A percentile compares a stretch with the other conserved stretches of the same genome.
phyloP scores from a whole-genome alignment of 1,140 invertebrate genomes.

The Telenomus remus region DNA sequence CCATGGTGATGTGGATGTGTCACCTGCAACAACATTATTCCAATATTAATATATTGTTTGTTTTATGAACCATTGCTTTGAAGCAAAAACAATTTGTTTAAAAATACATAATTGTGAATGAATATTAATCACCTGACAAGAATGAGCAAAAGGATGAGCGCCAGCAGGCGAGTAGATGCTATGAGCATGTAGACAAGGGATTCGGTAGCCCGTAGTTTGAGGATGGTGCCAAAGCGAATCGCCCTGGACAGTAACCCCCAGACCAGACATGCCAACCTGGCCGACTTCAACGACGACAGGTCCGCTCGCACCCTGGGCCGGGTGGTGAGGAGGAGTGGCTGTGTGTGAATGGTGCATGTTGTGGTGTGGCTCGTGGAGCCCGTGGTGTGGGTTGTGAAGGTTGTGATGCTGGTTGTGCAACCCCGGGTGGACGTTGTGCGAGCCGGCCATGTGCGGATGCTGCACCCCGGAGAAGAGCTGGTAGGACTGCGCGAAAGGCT shows the following conservation, averaged over 20 bases:
- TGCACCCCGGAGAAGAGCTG: slow-evolving; percentile 66
- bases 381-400: slow-evolving; percentile 63
- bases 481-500: slow-evolving; percentile 64
- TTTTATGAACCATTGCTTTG: no score
- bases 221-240: slow-evolving; percentile 70
- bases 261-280: slow-evolving; percentile 69
- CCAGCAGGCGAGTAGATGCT: slow-evolving; percentile 67
- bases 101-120: no score
- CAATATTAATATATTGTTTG: no score
- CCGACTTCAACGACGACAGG: slow-evolving; percentile 70
- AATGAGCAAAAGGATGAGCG: slow-evolving; percentile 70
- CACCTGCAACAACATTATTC: slow-evolving; percentile 56
- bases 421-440: slow-evolving; percentile 65
- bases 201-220: slow-evolving; percentile 67
- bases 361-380: slow-evolving; percentile 62
- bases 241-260: slow-evolving; percentile 68
- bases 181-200: slow-evolving; percentile 69
- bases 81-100: no score
- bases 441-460: slow-evolving; percentile 60
- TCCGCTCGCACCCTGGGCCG: slow-evolving; percentile 67
- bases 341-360: slow-evolving; percentile 68
- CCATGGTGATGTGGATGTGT: slow-evolving; percentile 68
- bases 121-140: slow-evolving; percentile 66
- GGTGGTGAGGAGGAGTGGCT: slow-evolving; percentile 67
- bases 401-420: slow-evolving; percentile 38